Evolutionary conservation across 2,113 vertebrate species (phyloP), one percentile per base, ranked within the genome.

Genomic region (Tapirus terrestris): DNA sequence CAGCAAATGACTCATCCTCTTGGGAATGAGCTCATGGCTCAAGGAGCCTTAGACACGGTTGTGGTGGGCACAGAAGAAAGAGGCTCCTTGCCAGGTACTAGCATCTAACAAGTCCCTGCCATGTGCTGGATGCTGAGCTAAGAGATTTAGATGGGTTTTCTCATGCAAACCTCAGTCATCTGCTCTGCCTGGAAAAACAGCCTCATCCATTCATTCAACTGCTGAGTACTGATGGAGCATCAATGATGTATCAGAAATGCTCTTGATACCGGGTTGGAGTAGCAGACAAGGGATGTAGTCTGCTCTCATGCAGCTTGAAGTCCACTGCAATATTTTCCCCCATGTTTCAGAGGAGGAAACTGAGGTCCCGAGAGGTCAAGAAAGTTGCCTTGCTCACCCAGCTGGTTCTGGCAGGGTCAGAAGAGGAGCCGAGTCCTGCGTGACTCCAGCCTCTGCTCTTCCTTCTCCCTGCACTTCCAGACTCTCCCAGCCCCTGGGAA

Each of bases 151-250:
- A 25, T 33, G 43, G 76, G 20, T 31, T 21, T 6, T 36, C 68
- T 60, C 18, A 0, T 23, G 23, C 11, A 13, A 11, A 16, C 31
- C 6, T 77, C 56, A 1, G 1, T 8, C 0, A 0, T 39, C 2
- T 2, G 65, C 67, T 81, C 67, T 21, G 10, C 81, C 73, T 12
- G 53, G 60, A 1, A 51, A 36, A 45, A 61, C 11, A 16, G 39
- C 25, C 18, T 16, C 63, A 18, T 23, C 31, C 6, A 2, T 21
- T 33, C 33, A 1, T 65, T 73, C 11, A 7, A 1, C 8, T 31
- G 43, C 3, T 14, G 89, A 53, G 25, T 21, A 1, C 3, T 20
- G 29, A 31, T 3, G 1, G 27, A 36, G 31, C 27, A 10, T 67
- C 56, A 5, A 0, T 6, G 65, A 4, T 13, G 8, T 21, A 4